Evolutionary conservation across 2,888 invertebrate genomes (phyloP).

Genomic region (Autographa gamma): DNA sequence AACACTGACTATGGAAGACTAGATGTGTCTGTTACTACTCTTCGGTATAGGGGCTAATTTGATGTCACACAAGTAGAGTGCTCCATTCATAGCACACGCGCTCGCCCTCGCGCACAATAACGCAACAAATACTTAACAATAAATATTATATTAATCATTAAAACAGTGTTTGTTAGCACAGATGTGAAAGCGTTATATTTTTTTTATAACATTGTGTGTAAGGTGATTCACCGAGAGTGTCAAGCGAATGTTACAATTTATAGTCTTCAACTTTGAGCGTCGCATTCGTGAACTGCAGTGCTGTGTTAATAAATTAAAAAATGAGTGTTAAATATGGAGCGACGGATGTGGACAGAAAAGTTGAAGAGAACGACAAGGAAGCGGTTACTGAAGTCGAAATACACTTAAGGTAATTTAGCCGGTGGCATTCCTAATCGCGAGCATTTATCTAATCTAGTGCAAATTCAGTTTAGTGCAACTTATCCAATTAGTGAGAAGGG

Average conservation of each 20-base stretch:
- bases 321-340: conserved; percentile 83
- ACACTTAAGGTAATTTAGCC: conserved; percentile 73
- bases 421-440: conserved; percentile 38
- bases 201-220: conserved; percentile 40
- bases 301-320: conserved; percentile 47
- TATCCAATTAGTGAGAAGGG: conserved; percentile 71
- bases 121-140: conserved; percentile 50
- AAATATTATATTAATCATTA: conserved; percentile 44
- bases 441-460: conserved; percentile 61
- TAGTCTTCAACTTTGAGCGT: conserved; percentile 38
- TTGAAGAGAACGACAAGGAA: conserved; percentile 69
- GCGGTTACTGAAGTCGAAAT: conserved; percentile 66
- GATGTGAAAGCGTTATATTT: conserved; percentile 55
- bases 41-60: conserved; percentile 64
- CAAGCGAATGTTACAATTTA: conserved; percentile 46
- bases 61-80: conserved; percentile 76
- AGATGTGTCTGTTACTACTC: conserved; percentile 48
- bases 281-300: conserved; percentile 17
- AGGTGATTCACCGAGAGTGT: conserved; percentile 40
- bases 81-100: conserved; percentile 79
- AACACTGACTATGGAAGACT: conserved; percentile 37
- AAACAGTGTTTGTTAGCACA: conserved; percentile 62
- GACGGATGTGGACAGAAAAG: conserved; percentile 72
- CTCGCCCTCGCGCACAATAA: conserved; percentile 50
- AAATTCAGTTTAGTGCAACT: conserved; percentile 67